Evolutionary conservation across 2,888 invertebrate genomes (phyloP).

Genomic region (Meteorus colon): DNA sequence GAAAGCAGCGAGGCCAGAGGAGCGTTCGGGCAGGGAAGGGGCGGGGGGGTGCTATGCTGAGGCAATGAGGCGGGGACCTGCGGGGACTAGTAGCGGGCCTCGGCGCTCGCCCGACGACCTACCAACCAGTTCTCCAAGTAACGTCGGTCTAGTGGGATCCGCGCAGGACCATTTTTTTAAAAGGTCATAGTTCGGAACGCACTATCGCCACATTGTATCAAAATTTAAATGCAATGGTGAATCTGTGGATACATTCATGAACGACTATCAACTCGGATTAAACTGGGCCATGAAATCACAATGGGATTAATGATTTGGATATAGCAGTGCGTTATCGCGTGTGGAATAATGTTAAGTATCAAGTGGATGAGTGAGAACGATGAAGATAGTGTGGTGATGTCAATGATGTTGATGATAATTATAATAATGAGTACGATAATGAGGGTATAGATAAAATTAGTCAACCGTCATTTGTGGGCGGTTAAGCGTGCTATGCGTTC

Average conservation of each 20-base stretch:
- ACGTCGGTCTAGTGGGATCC: conserved; percentile 59
- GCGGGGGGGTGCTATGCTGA: conserved; percentile 52
- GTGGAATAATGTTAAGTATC: conserved; percentile 27
- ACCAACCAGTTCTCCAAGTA: conserved; percentile 69
- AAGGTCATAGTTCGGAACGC: conserved; percentile 34
- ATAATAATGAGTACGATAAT: conserved; percentile 30
- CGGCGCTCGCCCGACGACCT: conserved; percentile 57
- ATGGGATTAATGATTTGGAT: conserved; percentile 35
- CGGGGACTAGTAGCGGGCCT: conserved; percentile 62
- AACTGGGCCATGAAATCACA: conserved; percentile 32
- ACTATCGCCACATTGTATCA: conserved; percentile 9
- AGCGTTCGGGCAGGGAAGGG: conserved; percentile 43
- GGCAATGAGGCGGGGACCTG: conserved; percentile 55
- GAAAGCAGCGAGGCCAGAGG: conserved; percentile 55
- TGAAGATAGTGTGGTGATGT: conserved; percentile 40
- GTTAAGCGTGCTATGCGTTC: conserved; percentile 4
- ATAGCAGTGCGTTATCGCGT: conserved; percentile 30
- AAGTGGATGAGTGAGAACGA: conserved; percentile 33
- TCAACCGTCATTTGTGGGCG: conserved; percentile 21
- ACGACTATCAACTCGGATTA: neutral
- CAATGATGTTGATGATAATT: neutral
- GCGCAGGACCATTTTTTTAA: conserved; percentile 44
- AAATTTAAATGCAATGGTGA: conserved; percentile 22
- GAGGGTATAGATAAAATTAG: conserved; percentile 50
- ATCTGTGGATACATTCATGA: conserved; percentile 22